Percentiles rank a stretch among this genome's conserved stretches.
phyloP scores from a whole-genome alignment of 2,888 invertebrate genomes.

The Caenorhabditis becei region DNA sequence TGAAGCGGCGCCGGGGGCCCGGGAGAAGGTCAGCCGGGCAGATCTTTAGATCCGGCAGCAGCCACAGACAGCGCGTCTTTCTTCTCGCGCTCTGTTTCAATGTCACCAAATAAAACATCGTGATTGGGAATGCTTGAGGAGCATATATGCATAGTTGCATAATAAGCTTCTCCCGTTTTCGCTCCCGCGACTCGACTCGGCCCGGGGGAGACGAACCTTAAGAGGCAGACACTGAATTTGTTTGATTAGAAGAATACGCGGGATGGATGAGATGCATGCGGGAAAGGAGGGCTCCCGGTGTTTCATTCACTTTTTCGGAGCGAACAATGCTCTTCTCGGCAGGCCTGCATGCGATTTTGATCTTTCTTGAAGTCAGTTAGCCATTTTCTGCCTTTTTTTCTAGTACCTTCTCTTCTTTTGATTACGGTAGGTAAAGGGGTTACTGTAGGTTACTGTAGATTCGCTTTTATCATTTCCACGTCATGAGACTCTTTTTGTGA shows the following conservation, averaged over 20 bases:
- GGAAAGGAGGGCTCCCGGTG: conserved; percentile 22
- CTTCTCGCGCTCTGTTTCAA: conserved; percentile 21
- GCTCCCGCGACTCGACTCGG: conserved; percentile 7
- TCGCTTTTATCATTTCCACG: no score
- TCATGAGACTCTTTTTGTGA: no score
- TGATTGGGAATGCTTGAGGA: conserved; percentile 60
- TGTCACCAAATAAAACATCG: conserved; percentile 62
- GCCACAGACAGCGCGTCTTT: not conserved
- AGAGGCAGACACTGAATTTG: conserved; percentile 56
- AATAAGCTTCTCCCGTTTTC: conserved; percentile 48
- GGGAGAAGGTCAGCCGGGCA: conserved; percentile 34
- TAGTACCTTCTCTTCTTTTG: not conserved
- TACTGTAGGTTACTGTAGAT: no score
- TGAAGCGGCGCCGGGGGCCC: conserved; percentile 16
- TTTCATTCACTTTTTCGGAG: conserved; percentile 36
- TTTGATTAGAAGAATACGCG: conserved; percentile 50
- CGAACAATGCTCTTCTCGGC: conserved; percentile 18
- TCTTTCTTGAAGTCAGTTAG: not conserved
- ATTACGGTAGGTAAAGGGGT: no score
- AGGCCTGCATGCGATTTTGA: conserved; percentile 9
- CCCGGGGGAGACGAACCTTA: conserved; percentile 35
- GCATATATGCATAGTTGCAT: conserved; percentile 63
- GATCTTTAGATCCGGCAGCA: conserved; percentile 9
- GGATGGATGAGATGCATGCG: no score
- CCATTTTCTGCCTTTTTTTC: not conserved